A percentile compares a stretch with the other conserved stretches of the same genome.
These are phyloP conservation scores for Cryptoprocta ferox DNA, from an alignment of 2,797 vertebrate genomes.

Conservation along the genomic window DNA sequence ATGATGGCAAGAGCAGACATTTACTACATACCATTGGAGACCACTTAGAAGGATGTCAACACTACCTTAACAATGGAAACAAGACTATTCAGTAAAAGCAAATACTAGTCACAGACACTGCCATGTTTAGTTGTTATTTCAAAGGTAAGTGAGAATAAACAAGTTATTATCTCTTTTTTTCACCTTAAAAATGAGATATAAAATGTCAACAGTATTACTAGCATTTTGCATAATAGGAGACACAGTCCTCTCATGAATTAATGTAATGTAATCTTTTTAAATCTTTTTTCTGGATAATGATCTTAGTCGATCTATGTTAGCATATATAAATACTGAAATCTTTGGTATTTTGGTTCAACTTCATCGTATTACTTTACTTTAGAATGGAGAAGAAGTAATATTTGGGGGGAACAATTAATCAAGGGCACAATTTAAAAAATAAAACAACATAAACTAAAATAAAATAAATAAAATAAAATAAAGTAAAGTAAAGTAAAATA, in stretches of 20 bases:
- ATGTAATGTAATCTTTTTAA: neutral
- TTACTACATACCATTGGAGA: slow-evolving; percentile 75
- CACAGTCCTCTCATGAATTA: neutral
- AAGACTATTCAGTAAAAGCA: slow-evolving; percentile 15
- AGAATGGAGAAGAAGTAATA: slow-evolving; percentile 79
- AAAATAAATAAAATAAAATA: slow-evolving; percentile 30
- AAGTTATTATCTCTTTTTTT: neutral
- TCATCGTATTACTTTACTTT: slow-evolving; percentile 76
- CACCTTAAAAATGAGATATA: neutral
- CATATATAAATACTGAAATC: slow-evolving; percentile 80
- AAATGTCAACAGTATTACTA: neutral
- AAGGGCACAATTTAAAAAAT: slow-evolving; percentile 73
- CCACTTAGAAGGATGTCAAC: slow-evolving; percentile 72
- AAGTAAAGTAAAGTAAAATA: slow-evolving; percentile 60
- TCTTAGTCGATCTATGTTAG: slow-evolving; percentile 75
- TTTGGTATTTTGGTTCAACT: slow-evolving; percentile 74
- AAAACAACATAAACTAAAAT: slow-evolving; percentile 41
- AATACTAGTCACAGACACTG: neutral
- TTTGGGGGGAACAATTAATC: slow-evolving; percentile 84
- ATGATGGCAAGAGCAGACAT: slow-evolving; percentile 68
- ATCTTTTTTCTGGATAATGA: slow-evolving; percentile 77
- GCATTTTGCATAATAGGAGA: neutral
- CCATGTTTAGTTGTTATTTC: neutral
- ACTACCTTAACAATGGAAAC: slow-evolving; percentile 33
- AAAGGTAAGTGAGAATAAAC: neutral